These are phyloP conservation scores for Agriopis leucophaearia DNA, from an alignment of 2,888 invertebrate species.

Conservation along the genomic window DNA sequence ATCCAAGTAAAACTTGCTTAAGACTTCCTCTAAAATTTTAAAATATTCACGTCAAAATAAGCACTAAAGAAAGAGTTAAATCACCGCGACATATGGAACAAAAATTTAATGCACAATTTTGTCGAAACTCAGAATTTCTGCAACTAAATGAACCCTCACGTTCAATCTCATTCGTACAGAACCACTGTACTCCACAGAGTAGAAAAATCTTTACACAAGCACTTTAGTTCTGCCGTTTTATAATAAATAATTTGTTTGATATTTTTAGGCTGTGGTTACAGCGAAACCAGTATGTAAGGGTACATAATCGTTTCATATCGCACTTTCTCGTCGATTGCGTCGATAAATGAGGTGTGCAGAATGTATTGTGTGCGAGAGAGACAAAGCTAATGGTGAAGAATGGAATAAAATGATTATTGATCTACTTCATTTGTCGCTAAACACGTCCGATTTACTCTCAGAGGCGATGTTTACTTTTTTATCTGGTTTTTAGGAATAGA, in stretches of 20 bases:
- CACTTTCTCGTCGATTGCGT: slow-evolving; percentile 72
- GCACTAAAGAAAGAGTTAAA: slow-evolving; percentile 52
- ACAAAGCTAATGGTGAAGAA: slow-evolving; percentile 56
- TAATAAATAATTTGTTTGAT: background rate
- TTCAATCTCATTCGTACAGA: slow-evolving; percentile 39
- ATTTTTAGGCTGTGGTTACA: slow-evolving; percentile 46
- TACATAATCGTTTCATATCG: slow-evolving; percentile 70
- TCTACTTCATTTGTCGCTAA: slow-evolving; percentile 48
- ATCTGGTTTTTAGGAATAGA: background rate
- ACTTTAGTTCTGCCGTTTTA: slow-evolving; percentile 24
- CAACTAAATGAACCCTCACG: slow-evolving; percentile 55
- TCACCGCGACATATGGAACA: slow-evolving; percentile 51
- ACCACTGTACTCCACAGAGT: slow-evolving; percentile 45
- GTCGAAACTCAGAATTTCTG: slow-evolving; percentile 54
- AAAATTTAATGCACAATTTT: slow-evolving; percentile 61
- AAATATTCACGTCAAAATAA: slow-evolving; percentile 7
- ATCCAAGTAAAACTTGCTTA: background rate
- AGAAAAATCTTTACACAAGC: background rate
- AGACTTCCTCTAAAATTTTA: background rate
- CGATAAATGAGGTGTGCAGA: slow-evolving; percentile 69
- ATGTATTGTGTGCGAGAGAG: slow-evolving; percentile 67
- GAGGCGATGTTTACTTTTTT: slow-evolving; percentile 7
- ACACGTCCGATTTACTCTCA: slow-evolving; percentile 36
- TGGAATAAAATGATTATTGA: slow-evolving; percentile 56
- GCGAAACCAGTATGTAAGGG: slow-evolving; percentile 46